Conservation (phyloP, 2,888 invertebrate genomes). For the Cabera pusaria region DNA sequence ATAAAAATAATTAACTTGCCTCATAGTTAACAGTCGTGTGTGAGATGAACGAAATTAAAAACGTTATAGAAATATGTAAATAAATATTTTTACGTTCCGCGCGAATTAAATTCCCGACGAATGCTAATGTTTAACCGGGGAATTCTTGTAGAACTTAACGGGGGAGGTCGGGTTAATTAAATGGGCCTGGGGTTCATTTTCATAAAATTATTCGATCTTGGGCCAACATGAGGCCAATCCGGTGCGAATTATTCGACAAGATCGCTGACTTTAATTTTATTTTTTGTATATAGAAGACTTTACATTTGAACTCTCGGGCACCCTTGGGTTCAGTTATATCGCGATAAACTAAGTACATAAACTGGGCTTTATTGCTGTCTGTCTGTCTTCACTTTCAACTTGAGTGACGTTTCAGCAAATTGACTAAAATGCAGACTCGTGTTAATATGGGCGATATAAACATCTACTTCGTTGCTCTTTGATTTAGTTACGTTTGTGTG, state of each 20-base stretch:
- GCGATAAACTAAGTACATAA: constrained; percentile 57
- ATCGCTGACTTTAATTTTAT: constrained; percentile 64
- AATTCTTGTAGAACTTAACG: constrained; percentile 78
- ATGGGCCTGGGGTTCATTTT: constrained; percentile 76
- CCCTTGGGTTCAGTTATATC: constrained; percentile 44
- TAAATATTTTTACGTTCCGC: constrained; percentile 65
- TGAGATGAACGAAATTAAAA: constrained; percentile 58
- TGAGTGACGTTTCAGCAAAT: constrained; percentile 49
- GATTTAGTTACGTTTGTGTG: too few species aligned
- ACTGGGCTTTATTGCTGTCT: constrained; percentile 65
- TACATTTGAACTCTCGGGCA: constrained; percentile 34
- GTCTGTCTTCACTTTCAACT: constrained; percentile 58
- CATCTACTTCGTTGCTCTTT: constrained; percentile 3
- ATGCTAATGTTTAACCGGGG: constrained; percentile 78
- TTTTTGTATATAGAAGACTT: constrained; percentile 53
- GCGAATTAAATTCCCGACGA: constrained; percentile 76
- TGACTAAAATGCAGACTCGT: constrained; percentile 58
- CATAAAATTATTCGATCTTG: constrained; percentile 79
- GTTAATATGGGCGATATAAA: constrained; percentile 46
- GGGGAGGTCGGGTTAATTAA: constrained; percentile 79
- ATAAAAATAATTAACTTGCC: constrained; percentile 68
- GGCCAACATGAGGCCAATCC: constrained; percentile 61
- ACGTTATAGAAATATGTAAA: constrained; percentile 55
- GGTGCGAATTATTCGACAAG: constrained; percentile 60
- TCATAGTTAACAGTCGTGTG: constrained; percentile 57